These are phyloP conservation scores for Desmophyllum pertusum DNA, from an alignment of 92 coral and sea anemone species.

Conservation along the genomic window DNA sequence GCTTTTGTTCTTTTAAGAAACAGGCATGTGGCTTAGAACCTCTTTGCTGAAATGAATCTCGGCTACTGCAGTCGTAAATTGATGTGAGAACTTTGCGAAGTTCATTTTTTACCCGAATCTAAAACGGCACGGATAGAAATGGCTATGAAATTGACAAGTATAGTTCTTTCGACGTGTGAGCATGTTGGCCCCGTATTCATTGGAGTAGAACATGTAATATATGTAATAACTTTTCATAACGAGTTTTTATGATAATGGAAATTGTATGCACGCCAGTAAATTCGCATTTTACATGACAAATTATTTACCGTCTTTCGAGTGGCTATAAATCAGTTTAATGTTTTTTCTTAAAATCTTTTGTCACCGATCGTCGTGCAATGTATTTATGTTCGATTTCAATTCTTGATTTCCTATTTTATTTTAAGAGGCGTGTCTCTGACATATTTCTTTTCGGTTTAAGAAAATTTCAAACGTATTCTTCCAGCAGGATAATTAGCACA, in stretches of 20 bases:
- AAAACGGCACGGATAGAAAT: too few relatives aligned
- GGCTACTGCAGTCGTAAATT: not conserved
- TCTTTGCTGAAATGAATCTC: constrained; percentile 11
- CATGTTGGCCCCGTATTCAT: not conserved
- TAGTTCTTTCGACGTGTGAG: not conserved
- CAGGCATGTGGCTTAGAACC: constrained; percentile 42
- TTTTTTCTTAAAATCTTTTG: not conserved
- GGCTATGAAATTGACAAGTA: not conserved
- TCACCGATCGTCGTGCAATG: too few relatives aligned
- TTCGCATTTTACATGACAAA: constrained; percentile 5
- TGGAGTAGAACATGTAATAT: not conserved
- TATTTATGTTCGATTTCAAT: not conserved
- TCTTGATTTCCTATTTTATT: not conserved
- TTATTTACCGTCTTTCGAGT: constrained; percentile 18
- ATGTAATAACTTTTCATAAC: not conserved
- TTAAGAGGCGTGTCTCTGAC: not conserved
- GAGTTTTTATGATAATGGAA: not conserved
- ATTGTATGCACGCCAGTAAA: not conserved
- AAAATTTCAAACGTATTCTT: not conserved
- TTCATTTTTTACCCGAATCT: not conserved
- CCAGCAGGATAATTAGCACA: not conserved
- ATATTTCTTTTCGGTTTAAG: not conserved
- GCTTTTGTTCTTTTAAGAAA: constrained; percentile 24
- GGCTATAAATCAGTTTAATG: constrained; percentile 3
- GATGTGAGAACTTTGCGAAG: not conserved